Base-by-base conservation (phyloP, 2,797 vertebrate genomes). In the Mus minutoides region DNA sequence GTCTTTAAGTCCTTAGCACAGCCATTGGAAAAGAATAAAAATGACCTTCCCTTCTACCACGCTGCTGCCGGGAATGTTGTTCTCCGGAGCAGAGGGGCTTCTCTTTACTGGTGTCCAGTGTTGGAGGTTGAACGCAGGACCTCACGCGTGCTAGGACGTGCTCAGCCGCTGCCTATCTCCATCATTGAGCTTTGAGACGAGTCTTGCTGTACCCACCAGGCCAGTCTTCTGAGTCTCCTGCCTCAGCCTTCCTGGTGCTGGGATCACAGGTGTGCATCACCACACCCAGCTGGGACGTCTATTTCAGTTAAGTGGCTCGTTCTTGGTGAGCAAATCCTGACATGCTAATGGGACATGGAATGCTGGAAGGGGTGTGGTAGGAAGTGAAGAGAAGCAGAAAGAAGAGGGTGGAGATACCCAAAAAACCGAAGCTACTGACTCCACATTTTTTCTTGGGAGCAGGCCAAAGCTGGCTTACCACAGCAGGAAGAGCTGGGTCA, bases 391-490 rank as follows among this genome's bases (percentile, higher is more conserved):
- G 69, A 62, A 10, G 0, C 49, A 29, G 24, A 89, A n/a, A 40
- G n/a, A n/a, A 29, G 54, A 94, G 83, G 73, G 79, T 67, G 89
- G 60, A 43, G 78, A 34, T 77, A 6, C 24, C 76, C n/a, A 8
- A 46, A 46, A 12, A 91, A 46, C 79, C 85, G 71, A 88, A 92
- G 46, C 62, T 31, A 14, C 84, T 95, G 86, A 89, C 85, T 91
- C n/a, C 13, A 52, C 79, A 34, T 89, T 77, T 94, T 79, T 67
- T 10, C 26, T 69, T 40, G 69, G 60, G 58, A 13, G n/a, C 17
- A 9, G 26, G 54, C 89, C 85, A 31, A 13, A 58, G 43, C 80
- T 34, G 5, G 10, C 62, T 90, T 52, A 52, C n/a, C 31, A 9
- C 31, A 3, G 13, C 76, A 43, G 83, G 86, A 77, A 85, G 82